Evolutionary conservation across 2,797 vertebrate genomes (phyloP).

Genomic region (Ambastaia sidthimunki): DNA sequence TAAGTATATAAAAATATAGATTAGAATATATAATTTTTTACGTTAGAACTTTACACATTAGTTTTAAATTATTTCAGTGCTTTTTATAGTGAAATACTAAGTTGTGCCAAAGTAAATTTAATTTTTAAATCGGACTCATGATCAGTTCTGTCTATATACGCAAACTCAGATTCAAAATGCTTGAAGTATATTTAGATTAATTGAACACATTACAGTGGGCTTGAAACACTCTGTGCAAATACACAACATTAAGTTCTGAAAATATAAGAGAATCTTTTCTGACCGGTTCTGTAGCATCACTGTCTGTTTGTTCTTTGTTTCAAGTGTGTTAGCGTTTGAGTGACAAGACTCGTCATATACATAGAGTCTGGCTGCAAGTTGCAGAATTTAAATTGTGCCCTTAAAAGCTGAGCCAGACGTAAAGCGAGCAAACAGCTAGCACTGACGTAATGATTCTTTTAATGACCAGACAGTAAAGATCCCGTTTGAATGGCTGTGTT

Average conservation of each 20-base stretch:
- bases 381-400: constrained; percentile 16
- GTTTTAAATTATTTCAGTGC: no score
- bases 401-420: constrained; percentile 4
- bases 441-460: constrained; percentile 8
- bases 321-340: constrained; percentile 40
- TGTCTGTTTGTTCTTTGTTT: constrained; percentile 45
- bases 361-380: constrained; percentile 48
- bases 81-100: no score
- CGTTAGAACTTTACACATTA: no score
- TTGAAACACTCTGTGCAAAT: no score
- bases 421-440: constrained; percentile 2
- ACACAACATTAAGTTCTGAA: neutral
- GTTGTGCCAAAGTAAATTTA: no score
- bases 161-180: no score
- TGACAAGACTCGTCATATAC: constrained; percentile 37
- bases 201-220: no score
- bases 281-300: neutral
- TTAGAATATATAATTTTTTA: no score
- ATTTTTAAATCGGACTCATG: no score
- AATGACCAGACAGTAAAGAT: constrained; percentile 22
- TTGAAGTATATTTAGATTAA: no score
- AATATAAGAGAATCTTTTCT: neutral
- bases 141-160: no score
- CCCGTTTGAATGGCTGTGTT: constrained; percentile 1
- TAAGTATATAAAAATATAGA: no score